Conservation (phyloP, 1,140 invertebrate species). For the Panagrolaimus sp. region DNA sequence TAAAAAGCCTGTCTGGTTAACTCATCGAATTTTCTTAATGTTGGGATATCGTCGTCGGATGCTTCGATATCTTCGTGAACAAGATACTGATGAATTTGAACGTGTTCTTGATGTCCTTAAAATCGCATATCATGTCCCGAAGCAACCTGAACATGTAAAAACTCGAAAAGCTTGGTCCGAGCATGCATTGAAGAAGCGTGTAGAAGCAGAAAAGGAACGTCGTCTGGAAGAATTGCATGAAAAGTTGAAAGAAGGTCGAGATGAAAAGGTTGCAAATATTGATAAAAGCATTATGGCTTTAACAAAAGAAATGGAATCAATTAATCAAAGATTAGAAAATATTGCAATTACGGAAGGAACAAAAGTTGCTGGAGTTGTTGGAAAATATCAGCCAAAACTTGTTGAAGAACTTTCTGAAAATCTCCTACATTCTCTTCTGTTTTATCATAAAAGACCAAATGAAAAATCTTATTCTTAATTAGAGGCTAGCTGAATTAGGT, state of each 20-base stretch:
- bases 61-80: constrained; percentile 48
- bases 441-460: neutral
- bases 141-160: constrained; percentile 17
- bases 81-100: constrained; percentile 47
- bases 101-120: constrained; percentile 46
- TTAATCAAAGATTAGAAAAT: neutral
- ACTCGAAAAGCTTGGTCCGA: constrained; percentile 53
- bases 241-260: constrained; percentile 23
- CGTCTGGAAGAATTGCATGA: constrained; percentile 46
- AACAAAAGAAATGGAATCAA: neutral
- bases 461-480: too few species aligned
- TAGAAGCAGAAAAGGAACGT: constrained; percentile 53
- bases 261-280: constrained; percentile 14
- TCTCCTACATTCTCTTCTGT: constrained; percentile 9
- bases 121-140: constrained; percentile 51
- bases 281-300: constrained; percentile 15
- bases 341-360: constrained; percentile 8
- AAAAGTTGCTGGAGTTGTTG: neutral
- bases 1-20: constrained; percentile 53
- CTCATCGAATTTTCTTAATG: constrained; percentile 42
- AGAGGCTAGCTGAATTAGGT: too few species aligned
- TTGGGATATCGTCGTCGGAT: constrained; percentile 49
- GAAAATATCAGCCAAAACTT: constrained; percentile 16
- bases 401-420: constrained; percentile 19
- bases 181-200: constrained; percentile 38